Evolutionary conservation across 2,888 invertebrate genomes (phyloP), one percentile per base, ranked within the genome.

Genomic region (Xylota segnis): DNA sequence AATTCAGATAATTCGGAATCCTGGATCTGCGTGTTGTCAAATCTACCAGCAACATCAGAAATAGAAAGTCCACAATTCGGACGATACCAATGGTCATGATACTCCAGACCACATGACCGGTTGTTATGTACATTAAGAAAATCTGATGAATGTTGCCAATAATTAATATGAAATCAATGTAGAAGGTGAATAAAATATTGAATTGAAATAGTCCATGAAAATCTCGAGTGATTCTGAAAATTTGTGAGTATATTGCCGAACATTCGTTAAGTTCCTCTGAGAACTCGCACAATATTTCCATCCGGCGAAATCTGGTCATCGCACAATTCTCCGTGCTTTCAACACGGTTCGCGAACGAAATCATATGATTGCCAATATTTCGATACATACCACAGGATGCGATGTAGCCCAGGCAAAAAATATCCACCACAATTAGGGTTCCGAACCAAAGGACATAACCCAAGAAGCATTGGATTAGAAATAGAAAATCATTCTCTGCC

Each of bases 101-200:
- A 9, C 77, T 23, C 14, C 89, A 29, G 1, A 87, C 86, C 0
- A 88, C 74, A 9, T 88, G 59, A 2, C 74, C 75, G 0, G 56
- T 76, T 4, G 77, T 66, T 45, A 90, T 56, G 52, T 89, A 90
- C 0, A 74, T 66, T 47, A 88, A 83, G 12, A 90, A 90, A 29
- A 87, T 88, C 5, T 89, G 83, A 14, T 91, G 89, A n/a, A 91
- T 75, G 72, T 90, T 88, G 4, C 90, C 81, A 27, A 90, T 88
- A 34, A 90, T 87, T 2, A 88, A 87, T 32, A 90, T 87, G 1
- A 91, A 88, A 47, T 90, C 89, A 23, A 90, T 89, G 68, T 91
- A 91, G 7, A 91, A 89, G 18, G 89, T 90, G 66, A 90, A 90
- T 4, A 90, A 47, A 0, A 91, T 89, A 45, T 90, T 90, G 83